Conservation (phyloP, 1,140 invertebrate genomes). For the Pachypsylla venusta region DNA sequence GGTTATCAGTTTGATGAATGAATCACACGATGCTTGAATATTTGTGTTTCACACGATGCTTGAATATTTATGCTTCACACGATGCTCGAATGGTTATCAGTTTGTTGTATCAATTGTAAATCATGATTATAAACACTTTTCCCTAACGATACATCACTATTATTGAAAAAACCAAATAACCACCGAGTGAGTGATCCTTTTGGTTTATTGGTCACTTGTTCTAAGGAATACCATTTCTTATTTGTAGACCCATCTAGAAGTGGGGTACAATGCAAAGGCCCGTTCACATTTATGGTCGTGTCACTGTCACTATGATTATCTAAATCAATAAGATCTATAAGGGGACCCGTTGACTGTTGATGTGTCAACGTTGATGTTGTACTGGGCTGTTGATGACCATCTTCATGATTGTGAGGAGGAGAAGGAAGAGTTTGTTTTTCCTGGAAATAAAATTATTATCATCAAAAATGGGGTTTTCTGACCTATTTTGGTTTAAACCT, state of each 20-base stretch:
- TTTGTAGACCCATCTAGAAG: constrained; percentile 35
- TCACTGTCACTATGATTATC: constrained; percentile 32
- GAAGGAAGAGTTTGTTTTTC: neutral
- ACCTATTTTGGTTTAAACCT: no score
- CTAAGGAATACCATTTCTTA: constrained; percentile 61
- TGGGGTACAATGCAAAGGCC: constrained; percentile 33
- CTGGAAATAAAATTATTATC: neutral
- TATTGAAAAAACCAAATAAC: constrained; percentile 50
- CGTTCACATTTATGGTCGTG: constrained; percentile 28
- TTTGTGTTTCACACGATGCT: no score
- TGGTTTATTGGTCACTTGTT: constrained; percentile 39
- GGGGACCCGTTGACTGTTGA: constrained; percentile 22
- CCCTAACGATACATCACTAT: constrained; percentile 44
- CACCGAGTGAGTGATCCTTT: constrained; percentile 41
- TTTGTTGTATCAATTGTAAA: constrained; percentile 28
- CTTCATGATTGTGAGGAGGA: no score
- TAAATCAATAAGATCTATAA: constrained; percentile 28
- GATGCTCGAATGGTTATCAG: constrained; percentile 34
- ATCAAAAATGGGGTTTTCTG: no score
- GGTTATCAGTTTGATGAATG: no score
- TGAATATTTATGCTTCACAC: no score
- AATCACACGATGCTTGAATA: no score
- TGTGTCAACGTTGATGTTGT: neutral
- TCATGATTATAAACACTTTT: constrained; percentile 35
- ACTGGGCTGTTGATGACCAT: neutral